Evolutionary conservation across 2,797 vertebrate genomes (phyloP), one percentile per base, ranked within the genome.

Genomic region (Arnoldichthys spilopterus): DNA sequence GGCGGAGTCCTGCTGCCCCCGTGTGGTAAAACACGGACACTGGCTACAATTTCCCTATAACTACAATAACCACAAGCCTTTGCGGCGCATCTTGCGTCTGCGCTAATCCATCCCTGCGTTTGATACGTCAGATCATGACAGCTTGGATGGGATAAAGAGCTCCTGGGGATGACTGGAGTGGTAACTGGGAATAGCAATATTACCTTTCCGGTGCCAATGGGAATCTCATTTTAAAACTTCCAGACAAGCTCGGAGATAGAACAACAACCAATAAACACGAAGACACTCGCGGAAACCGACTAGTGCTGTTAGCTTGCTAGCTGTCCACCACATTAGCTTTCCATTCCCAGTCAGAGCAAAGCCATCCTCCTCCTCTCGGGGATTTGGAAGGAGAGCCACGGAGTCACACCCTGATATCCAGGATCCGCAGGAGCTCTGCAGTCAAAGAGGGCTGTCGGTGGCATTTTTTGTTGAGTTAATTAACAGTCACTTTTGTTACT

Each of bases 1-100:
- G 3, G 3, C 18, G 20, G 76, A 16, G 26, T 63, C 0, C 22
- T 79, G 7, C n/a, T 77, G 76, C 72, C 78, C 78, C 58, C 84
- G 1, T n/a, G 64, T 71, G 84, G 47, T 18, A 13, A 16, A 58
- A 15, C 3, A 0, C 66, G 47, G 12, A 53, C 0, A 9, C 1
- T 11, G 11, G 1, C 0, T 6, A n/a, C n/a, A n/a, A n/a, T n/a
- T n/a, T n/a, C n/a, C n/a, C n/a, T n/a, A n/a, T n/a, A 88, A 94
- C 91, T 92, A 91, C 91, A 92, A 13, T 87, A 85, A 68, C 93
- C 93, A 92, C 13, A 89, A 89, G 1, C 51, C 84, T 6, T 0
- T 2, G 37, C 68, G 77, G 9, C 26, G 69, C 22, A 47, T 79
- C 84, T 83, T 80, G 86, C 26, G 59, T 62, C 30, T 61, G 16